Base-by-base conservation (phyloP, 2,113 vertebrate genomes). In the Phalacrocorax pelagicus region DNA sequence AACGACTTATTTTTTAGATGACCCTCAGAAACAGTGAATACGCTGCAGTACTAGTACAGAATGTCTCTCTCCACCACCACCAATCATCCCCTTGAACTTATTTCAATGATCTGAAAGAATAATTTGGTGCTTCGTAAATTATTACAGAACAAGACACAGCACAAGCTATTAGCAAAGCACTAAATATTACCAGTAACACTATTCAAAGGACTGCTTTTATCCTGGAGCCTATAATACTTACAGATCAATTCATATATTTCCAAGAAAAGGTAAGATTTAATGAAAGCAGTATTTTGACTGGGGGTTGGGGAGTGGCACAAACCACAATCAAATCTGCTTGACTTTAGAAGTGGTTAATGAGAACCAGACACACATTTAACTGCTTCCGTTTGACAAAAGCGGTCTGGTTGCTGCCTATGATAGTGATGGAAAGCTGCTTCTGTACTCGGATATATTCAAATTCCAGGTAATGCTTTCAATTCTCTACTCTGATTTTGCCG, bases 221-320 rank as follows among this genome's bases (percentile, higher is more conserved):
- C 21, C 61, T 80, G 32, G 54, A 65, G 51, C 12, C 36, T 19
- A 8, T 40, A 69, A 62, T 44, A 65, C 19, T 67, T 54, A 49
- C 14, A 81, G 44, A 66, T 51, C n/a, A 79, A 75, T 40, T 71
- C 0, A 38, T 30, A 4, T 26, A 59, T 65, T 79, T 75, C 36
- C 20, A 42, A 62, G 23, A 86, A 77, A 91, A 89, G 4, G 26
- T 3, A 15, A 44, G 24, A 63, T 38, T 81, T 88, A 70, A 59
- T 36, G n/a, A 83, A 55, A 77, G 27, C 3, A 59, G 5, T 29
- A 23, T 14, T 86, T 74, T 11, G 9, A 49, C 20, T 7, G 70
- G 17, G 16, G 17, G 3, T 18, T 6, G 21, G 8, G 16, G 8
- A 6, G 8, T 3, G 3, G 9, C 3, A 3, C 24, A 77, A 69